Base-by-base conservation (phyloP, 2,113 vertebrate genomes). In the Lamprotornis superbus region DNA sequence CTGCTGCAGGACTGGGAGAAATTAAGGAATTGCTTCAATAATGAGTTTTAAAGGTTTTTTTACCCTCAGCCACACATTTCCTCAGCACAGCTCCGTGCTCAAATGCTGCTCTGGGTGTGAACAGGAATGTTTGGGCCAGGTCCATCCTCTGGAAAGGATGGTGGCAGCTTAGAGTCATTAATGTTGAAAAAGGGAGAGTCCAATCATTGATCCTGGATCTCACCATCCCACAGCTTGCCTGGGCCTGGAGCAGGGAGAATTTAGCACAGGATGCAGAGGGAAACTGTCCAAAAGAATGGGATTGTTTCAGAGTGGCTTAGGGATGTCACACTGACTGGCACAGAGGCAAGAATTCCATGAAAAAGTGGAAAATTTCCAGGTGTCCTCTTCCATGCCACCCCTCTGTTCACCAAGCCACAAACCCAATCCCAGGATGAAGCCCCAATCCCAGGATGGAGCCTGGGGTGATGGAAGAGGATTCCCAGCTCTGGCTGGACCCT, bases 281-380 rank as follows among this genome's bases (percentile, higher is more conserved):
- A 31, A 61, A 74, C 0, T 3, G 19, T 1, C 37, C 8, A 1
- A 10, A 44, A 74, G 10, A 57, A 31, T 0, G 0, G 2, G 25
- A 22, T 63, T 2, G 0, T 24, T 47, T 27, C 59, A 30, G n/a
- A 0, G 0, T 0, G 21, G 46, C 60, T 42, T 4, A 0, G 28
- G 37, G 5, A 11, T 3, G 0, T 5, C 49, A 35, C 28, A 10
- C 2, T 52, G 30, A 9, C 14, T 3, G 12, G 17, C 37, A 15
- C n/a, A 19, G 30, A 35, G 39, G 3, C 5, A 4, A 81, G 11
- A 75, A 30, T 22, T 44, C 49, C 37, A 21, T 0, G 2, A 12
- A 35, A 61, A 15, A 31, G 11, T 11, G 21, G 24, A 21, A 83
- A 17, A n/a, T 16, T 40, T 12, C 61, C 15, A n/a, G 37, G 15